Base-by-base conservation (phyloP, 1,140 invertebrate genomes). In the Stratiolaelaps scimitus region DNA sequence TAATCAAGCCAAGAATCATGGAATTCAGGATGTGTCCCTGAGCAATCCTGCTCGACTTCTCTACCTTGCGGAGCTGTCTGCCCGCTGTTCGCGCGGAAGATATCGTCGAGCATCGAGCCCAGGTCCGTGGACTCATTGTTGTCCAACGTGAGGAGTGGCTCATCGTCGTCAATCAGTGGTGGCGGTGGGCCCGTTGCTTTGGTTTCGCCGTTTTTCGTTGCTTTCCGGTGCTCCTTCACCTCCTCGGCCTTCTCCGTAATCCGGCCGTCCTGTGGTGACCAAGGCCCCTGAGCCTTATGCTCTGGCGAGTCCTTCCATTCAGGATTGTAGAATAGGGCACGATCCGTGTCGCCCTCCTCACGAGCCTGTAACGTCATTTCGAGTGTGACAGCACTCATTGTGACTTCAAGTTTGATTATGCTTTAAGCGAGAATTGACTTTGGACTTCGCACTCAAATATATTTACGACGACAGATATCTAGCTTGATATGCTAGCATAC, bases 251-350 rank as follows among this genome's bases (percentile, higher is more conserved):
- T 40, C 10, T 40, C 34, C 34, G 10, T 6, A 10, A 40, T 40
- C 10, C 10, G 34, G 34, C 34, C 34, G 10, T 40, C 34, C 10
- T 40, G 4, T 10, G 10, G 5, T 10, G 4, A 10, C 34, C 34
- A 40, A 4, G 10, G 34, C 4, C 34, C 10, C 10, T 40, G 34
- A 43, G 30, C 46, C 56, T 44, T 65, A 65, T 69, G 43, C 67
- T 77, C 74, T 7, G 76, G 70, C 6, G 73, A 75, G 67, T 81
- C 80, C 65, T 78, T 75, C 71, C 79, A 80, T 19, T 81, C 80
- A 26, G 75, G 69, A 26, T 81, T 79, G 67, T 81, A 80, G 69
- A 81, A 81, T 19, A 80, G 73, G 6, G 79, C 71, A 2, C 48
- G 68, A 67, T 72, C 70, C 56, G 70, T 69, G 7, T 74, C 71